Evolutionary conservation across 2,888 invertebrate genomes (phyloP).

Genomic region (Neria commutata): DNA sequence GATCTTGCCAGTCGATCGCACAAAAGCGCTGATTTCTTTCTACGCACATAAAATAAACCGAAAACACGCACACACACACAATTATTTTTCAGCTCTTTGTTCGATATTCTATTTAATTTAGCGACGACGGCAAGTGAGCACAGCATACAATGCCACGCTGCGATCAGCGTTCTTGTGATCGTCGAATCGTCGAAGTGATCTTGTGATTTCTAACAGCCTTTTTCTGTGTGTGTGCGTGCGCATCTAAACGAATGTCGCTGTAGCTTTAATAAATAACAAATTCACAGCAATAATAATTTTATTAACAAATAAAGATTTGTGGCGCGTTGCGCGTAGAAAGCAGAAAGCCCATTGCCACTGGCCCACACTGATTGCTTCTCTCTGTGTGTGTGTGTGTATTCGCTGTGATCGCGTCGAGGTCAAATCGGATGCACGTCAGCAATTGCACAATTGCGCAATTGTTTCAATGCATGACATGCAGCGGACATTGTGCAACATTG

Average conservation of each 20-base stretch:
- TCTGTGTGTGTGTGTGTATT: too few species aligned
- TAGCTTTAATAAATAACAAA: constrained; percentile 14
- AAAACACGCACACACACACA: too few species aligned
- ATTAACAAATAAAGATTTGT: constrained; percentile 13
- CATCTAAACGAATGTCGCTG: constrained; percentile 5
- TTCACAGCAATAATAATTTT: constrained; percentile 12
- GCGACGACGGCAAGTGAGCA: constrained; percentile 1
- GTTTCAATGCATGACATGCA: too few species aligned
- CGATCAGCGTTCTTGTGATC: not conserved
- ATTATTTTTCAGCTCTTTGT: constrained; percentile 8
- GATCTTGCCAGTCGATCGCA: not conserved
- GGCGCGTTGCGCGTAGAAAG: too few species aligned
- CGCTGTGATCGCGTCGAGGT: too few species aligned
- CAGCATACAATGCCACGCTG: not conserved
- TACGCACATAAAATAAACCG: not conserved
- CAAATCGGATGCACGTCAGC: too few species aligned
- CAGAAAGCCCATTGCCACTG: too few species aligned
- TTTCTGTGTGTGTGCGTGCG: not conserved
- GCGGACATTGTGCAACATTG: too few species aligned
- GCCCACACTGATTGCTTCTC: too few species aligned
- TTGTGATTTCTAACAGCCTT: constrained; percentile 10
- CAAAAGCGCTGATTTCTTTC: not conserved
- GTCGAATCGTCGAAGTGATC: constrained; percentile 6
- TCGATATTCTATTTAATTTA: constrained; percentile 16
- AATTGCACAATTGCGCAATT: too few species aligned